Base-by-base conservation (phyloP, 2,797 vertebrate genomes). In the Microcaecilia unicolor region DNA sequence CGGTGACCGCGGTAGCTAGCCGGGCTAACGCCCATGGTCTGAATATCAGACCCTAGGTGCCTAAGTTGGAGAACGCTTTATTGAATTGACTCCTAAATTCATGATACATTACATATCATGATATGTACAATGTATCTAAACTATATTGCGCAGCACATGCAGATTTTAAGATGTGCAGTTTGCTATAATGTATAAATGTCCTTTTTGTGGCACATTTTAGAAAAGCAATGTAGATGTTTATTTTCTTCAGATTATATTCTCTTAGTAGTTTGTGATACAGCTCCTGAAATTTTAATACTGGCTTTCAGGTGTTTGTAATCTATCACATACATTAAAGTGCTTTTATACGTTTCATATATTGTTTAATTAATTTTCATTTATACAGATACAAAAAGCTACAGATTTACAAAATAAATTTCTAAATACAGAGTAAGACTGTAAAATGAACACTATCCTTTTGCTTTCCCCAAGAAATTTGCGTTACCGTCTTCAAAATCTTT, bases 391-490 rank as follows among this genome's bases (percentile, higher is more conserved):
- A 56, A 58, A 24, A 5, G 12, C 9, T 16, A 21, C 37, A 23
- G 51, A 40, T 22, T 24, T 40, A 58, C 33, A 53, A 24, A 33
- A 49, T 36, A 26, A 27, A 41, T 32, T 5, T 40, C 10, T 23
- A 37, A 24, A 51, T n/a, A n/a, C n/a, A n/a, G n/a, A n/a, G n/a
- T n/a, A n/a, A n/a, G n/a, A n/a, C n/a, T n/a, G n/a, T n/a, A n/a
- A n/a, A n/a, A n/a, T n/a, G n/a, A n/a, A n/a, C n/a, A n/a, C 7
- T 15, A 12, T 26, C 68, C 76, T 11, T 80, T 76, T 7, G 75
- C 73, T 66, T 77, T 77, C 56, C 74, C 81, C 4, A 83, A 61
- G 48, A 81, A 80, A 51, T 83, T 72, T 21, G 74, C 73, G 38
- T 70, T 78, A 29, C 72, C 61, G 8, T 80, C 66, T 50, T 74